Base-by-base conservation (phyloP, 2,113 vertebrate genomes). In the Anarhynchus alexandrinus region DNA sequence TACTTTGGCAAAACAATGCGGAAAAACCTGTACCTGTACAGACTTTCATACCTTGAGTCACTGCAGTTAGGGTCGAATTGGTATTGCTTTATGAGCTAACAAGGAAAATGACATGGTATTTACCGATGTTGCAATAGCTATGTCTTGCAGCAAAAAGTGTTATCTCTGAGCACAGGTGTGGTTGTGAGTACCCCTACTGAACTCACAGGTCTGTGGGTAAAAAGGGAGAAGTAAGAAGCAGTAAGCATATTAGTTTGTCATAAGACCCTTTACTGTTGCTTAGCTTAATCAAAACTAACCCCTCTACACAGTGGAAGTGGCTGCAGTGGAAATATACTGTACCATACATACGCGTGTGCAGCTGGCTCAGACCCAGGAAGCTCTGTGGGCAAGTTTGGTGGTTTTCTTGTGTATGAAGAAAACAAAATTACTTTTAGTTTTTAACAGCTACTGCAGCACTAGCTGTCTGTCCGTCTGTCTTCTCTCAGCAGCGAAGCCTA, bases 341-440 rank as follows among this genome's bases (percentile, higher is more conserved):
- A 69, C 22, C 5, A 7, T 34, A n/a, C 14, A 20, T 12, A 5
- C 0, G 1, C 2, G 30, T 57, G 62, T 1, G 3, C 43, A 43
- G 26, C 26, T 62, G 45, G n/a, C 25, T 65, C 54, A 57, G 49
- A 29, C 30, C 66, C 58, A 77, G 71, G 42, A 86, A 72, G 45
- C 25, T 65, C 58, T 66, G n/a, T n/a, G 49, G 21, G 45, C 18
- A 77, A 36, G 30, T 80, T 65, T 17, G 13, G 21, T 55, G 34
- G 34, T 69, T 91, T 79, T 47, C 54, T 78, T 69, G 25, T 21
- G 19, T 6, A 45, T 4, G 8, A 94, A 67, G 29, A 87, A 89
- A 88, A 69, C 2, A 86, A 85, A 74, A 87, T 51, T 70, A 49
- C 4, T 78, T 49, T 17, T 82, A 34, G 4, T n/a, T 87, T 82